A percentile compares a stretch with the other conserved stretches of the same genome.
Evolutionary conservation across 2,113 vertebrate species (phyloP).

Genomic region (Eurystomus gularis): DNA sequence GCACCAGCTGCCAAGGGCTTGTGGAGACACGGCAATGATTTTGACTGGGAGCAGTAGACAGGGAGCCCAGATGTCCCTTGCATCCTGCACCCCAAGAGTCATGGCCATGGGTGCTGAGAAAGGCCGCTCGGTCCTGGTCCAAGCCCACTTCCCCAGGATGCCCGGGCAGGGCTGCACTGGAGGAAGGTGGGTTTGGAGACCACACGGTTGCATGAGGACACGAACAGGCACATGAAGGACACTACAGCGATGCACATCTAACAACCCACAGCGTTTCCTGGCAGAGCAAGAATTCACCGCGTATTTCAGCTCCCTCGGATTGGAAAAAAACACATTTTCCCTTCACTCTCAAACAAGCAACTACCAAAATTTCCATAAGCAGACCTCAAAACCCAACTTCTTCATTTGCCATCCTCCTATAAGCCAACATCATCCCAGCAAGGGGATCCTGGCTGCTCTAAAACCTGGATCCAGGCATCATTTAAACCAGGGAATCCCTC

Average conservation of each 20-base stretch:
- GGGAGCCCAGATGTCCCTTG: neutral
- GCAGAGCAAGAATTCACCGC: rapidly evolving
- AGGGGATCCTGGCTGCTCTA: neutral
- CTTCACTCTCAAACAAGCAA: neutral
- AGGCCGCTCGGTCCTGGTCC: neutral
- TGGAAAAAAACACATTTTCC: neutral
- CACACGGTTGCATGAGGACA: neutral
- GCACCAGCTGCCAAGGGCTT: rapidly evolving
- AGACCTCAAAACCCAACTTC: neutral
- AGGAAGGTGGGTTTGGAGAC: neutral
- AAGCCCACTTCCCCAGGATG: neutral
- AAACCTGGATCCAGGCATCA: neutral
- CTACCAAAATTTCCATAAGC: neutral
- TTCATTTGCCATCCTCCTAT: neutral
- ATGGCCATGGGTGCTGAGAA: rapidly evolving
- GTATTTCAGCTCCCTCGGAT: rapidly evolving
- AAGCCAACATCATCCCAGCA: neutral
- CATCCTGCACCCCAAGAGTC: rapidly evolving
- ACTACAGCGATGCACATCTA: neutral
- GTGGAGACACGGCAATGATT: neutral
- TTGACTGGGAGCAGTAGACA: rapidly evolving
- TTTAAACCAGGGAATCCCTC: neutral
- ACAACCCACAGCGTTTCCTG: neutral
- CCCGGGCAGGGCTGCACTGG: neutral
- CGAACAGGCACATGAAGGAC: neutral